Conservation (phyloP, 2,888 invertebrate species). For the Congeria kusceri region DNA sequence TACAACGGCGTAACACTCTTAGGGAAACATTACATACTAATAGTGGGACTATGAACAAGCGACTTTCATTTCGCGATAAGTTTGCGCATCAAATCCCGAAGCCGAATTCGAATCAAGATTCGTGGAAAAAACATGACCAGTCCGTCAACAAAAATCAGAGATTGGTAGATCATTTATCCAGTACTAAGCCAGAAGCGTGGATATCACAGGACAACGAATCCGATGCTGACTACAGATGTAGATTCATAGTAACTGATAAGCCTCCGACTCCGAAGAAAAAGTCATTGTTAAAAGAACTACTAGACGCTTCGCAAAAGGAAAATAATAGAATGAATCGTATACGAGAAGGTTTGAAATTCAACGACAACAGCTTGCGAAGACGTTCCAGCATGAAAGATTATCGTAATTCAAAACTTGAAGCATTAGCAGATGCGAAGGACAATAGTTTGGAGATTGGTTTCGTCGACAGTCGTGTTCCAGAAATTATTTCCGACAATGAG, state of each 20-base stretch:
- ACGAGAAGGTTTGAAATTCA: slow-evolving; percentile 39
- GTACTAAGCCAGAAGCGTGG: background rate
- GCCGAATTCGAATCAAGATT: background rate
- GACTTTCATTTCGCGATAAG: background rate
- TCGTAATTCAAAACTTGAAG: background rate
- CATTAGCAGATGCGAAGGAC: background rate
- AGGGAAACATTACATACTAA: slow-evolving; percentile 16
- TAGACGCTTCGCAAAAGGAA: slow-evolving; percentile 50
- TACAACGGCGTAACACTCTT: slow-evolving; percentile 25
- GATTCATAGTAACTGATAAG: slow-evolving; percentile 13
- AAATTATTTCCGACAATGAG: slow-evolving; percentile 12
- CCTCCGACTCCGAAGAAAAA: slow-evolving; percentile 39
- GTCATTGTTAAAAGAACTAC: slow-evolving; percentile 43
- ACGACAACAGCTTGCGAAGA: slow-evolving; percentile 1
- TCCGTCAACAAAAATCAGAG: too few relatives aligned
- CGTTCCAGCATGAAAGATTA: slow-evolving; percentile 10
- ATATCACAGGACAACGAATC: background rate
- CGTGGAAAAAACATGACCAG: background rate
- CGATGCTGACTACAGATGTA: background rate
- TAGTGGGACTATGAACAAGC: background rate
- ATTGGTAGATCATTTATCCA: background rate
- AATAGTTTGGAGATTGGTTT: background rate
- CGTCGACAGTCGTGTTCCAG: slow-evolving; percentile 23
- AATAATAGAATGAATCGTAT: slow-evolving; percentile 33
- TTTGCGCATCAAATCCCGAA: background rate